Percentiles rank a stretch among this genome's conserved stretches.
These are phyloP conservation scores for Trididemnum clinides DNA, from an alignment of 23 tunicate genomes.

Conservation along the genomic window DNA sequence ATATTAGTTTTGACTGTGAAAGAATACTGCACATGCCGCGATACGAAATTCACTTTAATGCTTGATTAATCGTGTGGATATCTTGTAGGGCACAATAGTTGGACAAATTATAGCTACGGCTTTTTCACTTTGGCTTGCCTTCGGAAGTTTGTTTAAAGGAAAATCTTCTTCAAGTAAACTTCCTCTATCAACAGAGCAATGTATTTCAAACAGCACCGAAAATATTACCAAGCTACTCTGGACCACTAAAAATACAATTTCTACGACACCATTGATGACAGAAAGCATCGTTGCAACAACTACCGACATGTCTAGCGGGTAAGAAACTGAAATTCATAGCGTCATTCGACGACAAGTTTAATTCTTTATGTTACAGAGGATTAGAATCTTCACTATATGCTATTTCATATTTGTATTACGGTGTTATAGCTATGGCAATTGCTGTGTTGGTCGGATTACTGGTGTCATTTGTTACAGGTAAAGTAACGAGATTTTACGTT, in stretches of 20 bases:
- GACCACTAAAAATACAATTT: neutral
- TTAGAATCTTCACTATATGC: slow-evolving; percentile 13
- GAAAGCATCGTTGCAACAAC: too few relatives aligned
- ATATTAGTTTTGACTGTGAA: too few relatives aligned
- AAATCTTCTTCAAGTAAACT: neutral
- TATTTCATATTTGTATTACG: slow-evolving; percentile 45
- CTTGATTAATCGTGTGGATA: too few relatives aligned
- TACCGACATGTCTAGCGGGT: too few relatives aligned
- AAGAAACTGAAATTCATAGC: too few relatives aligned
- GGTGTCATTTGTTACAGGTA: slow-evolving; percentile 53
- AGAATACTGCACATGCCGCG: too few relatives aligned
- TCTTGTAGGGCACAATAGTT: slow-evolving; percentile 43
- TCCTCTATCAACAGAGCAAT: slow-evolving; percentile 28
- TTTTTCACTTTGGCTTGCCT: slow-evolving; percentile 24
- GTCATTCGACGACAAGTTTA: too few relatives aligned
- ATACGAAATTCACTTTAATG: too few relatives aligned
- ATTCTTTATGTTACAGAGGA: too few relatives aligned
- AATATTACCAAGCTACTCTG: neutral
- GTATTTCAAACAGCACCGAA: neutral
- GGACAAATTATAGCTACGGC: slow-evolving; percentile 51
- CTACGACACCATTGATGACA: neutral
- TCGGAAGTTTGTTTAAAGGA: slow-evolving; percentile 46
- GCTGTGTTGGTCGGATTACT: slow-evolving; percentile 26
- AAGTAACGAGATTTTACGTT: too few relatives aligned
- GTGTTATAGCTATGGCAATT: neutral